Base-by-base conservation (phyloP, 2,888 invertebrate genomes). In the Teinopalpus imperialis region DNA sequence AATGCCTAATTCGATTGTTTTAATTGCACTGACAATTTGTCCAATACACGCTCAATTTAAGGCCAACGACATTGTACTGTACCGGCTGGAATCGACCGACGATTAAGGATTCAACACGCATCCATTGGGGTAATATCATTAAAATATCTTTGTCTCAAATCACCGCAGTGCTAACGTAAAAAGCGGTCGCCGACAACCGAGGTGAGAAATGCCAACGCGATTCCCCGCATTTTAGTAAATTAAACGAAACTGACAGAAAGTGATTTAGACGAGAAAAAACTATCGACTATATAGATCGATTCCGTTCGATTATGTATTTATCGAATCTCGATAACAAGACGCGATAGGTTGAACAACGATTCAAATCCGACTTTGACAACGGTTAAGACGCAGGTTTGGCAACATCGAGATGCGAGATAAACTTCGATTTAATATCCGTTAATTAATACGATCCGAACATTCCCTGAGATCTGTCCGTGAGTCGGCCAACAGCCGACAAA, bases 91-190 rank as follows among this genome's bases (percentile, higher is more conserved):
- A 77, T 72, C 71, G 63, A 53, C 70, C 67, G 59, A 56, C 78
- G 74, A 81, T 88, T 86, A 85, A 76, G 81, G 80, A 87, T 87
- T 86, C 88, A 82, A 74, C 76, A 69, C 81, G 74, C 88, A 77
- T 82, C 75, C 74, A 68, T 73, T 74, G 76, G n/a, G 76, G 85
- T 80, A 83, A 86, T 88, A 85, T 82, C 83, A 82, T 87, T 87
- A 88, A 88, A 88, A 88, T 88, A 85, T 81, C 82, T 87, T 80
- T 83, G 83, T 81, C 74, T 81, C 74, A 81, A 83, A 83, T n/a
- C 67, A 72, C 81, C 81, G 81, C 76, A 61, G 74, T 69, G 69
- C 68, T 69, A 66, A 71, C 53, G 70, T 79, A 81, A 87, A 85
- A 86, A 86, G 74, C 65, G 58, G 59, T 58, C 66, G 44, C 66